phyloP scores from a whole-genome alignment of 2,797 vertebrate genomes.

The Trichosurus vulpecula region DNA sequence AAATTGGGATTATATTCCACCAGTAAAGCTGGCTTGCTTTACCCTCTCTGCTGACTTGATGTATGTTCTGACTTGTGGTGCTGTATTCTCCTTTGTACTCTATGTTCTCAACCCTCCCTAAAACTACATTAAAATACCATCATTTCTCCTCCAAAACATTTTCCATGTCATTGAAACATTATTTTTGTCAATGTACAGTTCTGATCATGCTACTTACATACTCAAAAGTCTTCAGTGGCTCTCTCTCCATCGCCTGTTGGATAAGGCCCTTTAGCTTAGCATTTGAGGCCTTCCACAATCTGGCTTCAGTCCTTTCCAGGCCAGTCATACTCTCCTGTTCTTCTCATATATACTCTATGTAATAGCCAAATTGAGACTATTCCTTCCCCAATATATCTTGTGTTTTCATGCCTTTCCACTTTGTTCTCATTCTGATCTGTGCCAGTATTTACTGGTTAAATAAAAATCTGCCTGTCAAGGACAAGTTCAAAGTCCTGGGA shows the following conservation, averaged over 20 bases:
- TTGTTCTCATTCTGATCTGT: background rate
- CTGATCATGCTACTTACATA: background rate
- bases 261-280: background rate
- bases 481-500: background rate
- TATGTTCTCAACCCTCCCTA: background rate
- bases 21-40: background rate
- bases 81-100: background rate
- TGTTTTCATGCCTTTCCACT: background rate
- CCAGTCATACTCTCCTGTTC: background rate
- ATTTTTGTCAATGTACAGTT: background rate
- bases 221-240: background rate
- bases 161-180: background rate
- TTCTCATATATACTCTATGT: background rate
- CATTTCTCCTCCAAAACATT: background rate
- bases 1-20: background rate
- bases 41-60: background rate
- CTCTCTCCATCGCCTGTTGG: background rate
- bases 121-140: background rate
- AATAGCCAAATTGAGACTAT: background rate
- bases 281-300: background rate
- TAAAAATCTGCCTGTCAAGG: background rate
- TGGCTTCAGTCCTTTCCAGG: background rate
- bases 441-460: background rate
- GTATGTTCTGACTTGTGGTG: background rate
- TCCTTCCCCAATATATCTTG: background rate